Evolutionary conservation across 2,797 vertebrate genomes (phyloP), one percentile per base, ranked within the genome.

Genomic region (Cuculus canorus): DNA sequence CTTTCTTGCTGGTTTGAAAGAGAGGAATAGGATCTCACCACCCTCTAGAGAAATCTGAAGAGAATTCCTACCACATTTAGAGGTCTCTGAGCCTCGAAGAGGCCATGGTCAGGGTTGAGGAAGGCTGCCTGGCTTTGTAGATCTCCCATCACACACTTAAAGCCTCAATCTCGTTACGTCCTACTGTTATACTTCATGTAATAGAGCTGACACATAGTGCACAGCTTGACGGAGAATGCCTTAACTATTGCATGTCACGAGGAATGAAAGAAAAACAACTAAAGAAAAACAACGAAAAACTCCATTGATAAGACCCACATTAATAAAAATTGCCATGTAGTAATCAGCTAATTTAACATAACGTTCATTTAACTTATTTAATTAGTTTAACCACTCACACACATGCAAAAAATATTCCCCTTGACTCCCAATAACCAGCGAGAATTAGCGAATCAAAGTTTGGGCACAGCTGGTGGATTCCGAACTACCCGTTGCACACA

Each of bases 21-120:
- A 81, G 32, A 86, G 45, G 64, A 85, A 77, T 57, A 56, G 27
- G 60, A 63, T 88, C 65, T 76, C 27, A 60, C 50, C 18, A 60
- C 21, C 22, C 50, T 81, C 84, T 41, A 64, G 78, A 88, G 52
- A 48, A 64, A 60, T 64, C n/a, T 69, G 61, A 70, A 72, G 78
- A 82, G 69, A 80, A 91, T 71, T 92, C 48, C 22, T 76, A 39
- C 56, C 37, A 39, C n/a, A 45, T 83, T 91, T 88, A 79, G 75
- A 90, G 56, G 35, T 70, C 70, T 73, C 27, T 48, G 78, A 79
- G 39, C 82, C 94, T 93, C 86, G 84, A 80, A 72, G 73, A 83
- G 45, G 48, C 48, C 48, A 73, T 0, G 1, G 59, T 35, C 59
- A 90, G 73, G 27, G 80, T 69, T 93, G 65, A 89, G 60, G 21